phyloP scores from a whole-genome alignment of 2,113 vertebrate genomes.

The Hystrix cristata region DNA sequence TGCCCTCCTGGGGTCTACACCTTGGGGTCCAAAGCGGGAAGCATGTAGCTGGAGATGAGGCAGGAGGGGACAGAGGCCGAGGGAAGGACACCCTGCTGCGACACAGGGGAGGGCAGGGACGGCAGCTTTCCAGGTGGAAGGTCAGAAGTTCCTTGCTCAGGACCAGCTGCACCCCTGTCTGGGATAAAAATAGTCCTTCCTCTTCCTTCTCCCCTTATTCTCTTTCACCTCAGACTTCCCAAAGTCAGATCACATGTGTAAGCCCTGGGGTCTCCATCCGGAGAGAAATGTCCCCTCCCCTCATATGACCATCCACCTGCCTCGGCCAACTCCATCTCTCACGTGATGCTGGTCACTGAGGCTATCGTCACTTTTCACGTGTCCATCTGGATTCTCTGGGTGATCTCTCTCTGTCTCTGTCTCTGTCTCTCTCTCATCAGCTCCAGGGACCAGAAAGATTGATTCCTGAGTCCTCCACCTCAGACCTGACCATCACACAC shows the following conservation, averaged over 20 bases:
- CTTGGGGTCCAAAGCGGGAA: neutral
- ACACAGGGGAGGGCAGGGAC: conserved; percentile 36
- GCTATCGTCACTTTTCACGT: neutral
- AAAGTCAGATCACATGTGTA: neutral
- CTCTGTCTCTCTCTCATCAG: neutral
- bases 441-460: neutral
- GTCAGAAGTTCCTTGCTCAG: conserved; percentile 17
- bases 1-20: neutral
- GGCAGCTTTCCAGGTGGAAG: conserved; percentile 62
- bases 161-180: neutral
- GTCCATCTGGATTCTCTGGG: neutral
- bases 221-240: neutral
- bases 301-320: neutral
- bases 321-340: neutral
- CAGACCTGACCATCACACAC: neutral
- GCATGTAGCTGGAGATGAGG: neutral
- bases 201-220: neutral
- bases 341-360: neutral
- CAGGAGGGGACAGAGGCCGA: neutral
- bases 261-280: neutral
- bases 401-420: neutral
- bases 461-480: neutral
- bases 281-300: neutral
- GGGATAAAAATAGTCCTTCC: conserved; percentile 75
- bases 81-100: neutral